Conservation (phyloP, 2,888 invertebrate genomes). For the Eupithecia exiguata region DNA sequence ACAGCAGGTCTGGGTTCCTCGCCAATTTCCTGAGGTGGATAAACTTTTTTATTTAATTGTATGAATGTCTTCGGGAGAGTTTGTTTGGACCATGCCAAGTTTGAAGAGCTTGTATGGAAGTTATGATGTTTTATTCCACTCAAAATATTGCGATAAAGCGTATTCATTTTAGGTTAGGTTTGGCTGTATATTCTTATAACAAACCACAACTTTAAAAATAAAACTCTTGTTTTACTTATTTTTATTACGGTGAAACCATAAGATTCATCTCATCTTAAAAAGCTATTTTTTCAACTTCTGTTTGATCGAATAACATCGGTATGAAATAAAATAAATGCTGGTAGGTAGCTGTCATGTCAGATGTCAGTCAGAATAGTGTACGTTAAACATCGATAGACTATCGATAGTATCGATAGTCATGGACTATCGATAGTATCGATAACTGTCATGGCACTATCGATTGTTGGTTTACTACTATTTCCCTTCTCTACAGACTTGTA, state of each 20-base stretch:
- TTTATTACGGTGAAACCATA: neutral
- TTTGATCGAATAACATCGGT: too few species aligned
- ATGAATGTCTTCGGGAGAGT: conserved; percentile 84
- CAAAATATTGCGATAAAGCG: conserved; percentile 28
- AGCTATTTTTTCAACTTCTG: too few species aligned
- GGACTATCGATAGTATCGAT: too few species aligned
- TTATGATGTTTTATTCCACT: conserved; percentile 39
- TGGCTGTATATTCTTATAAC: neutral
- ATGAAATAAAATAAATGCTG: too few species aligned
- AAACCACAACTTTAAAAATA: neutral
- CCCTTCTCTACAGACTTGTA: too few species aligned
- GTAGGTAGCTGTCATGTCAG: too few species aligned
- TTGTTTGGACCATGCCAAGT: conserved; percentile 70
- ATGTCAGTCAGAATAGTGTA: too few species aligned
- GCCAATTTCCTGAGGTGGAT: conserved; percentile 89
- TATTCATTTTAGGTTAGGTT: conserved; percentile 48
- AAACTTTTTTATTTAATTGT: conserved; percentile 88
- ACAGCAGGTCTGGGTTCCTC: conserved; percentile 94
- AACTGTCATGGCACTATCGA: too few species aligned
- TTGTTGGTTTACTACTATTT: too few species aligned
- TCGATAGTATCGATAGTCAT: too few species aligned
- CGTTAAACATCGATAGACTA: too few species aligned
- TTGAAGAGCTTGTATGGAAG: conserved; percentile 61
- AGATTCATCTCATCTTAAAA: neutral
- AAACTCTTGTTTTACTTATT: neutral